Base-by-base conservation (phyloP, 2,113 vertebrate genomes). In the Gymnogyps californianus region DNA sequence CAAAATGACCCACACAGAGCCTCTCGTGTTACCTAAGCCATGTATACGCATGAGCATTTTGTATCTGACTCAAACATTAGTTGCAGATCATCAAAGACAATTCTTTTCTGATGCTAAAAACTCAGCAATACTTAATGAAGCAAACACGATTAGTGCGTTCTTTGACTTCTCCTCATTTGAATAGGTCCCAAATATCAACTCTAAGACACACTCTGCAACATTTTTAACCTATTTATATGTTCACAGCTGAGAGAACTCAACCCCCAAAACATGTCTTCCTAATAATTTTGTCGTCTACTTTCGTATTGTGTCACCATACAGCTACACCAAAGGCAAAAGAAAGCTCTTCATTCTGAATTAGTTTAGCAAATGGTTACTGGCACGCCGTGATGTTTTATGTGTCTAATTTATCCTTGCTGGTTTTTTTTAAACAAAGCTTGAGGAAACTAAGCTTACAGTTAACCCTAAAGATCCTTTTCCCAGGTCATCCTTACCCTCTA, bases 401-500 rank as follows among this genome's bases (percentile, higher is more conserved):
- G 28, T 55, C 51, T 47, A 32, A 55, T 42, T 84, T 67, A 34
- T 20, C 46, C 59, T 74, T 13, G 64, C 14, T 67, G 28, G 2
- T 34, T 1, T 13, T 47, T 44, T 67, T 38, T 12, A 61, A 83
- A 32, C 20, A 74, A 46, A 88, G 46, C 10, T 58, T 32, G 11
- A 77, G 42, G 71, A 58, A 51, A 46, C 31, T 4, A 42, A 82
- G 69, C 13, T 70, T 13, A 13, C 10, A 52, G 74, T 26, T 28
- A 75, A n/a, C 16, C 32, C 80, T 2, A 11, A 38, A 40, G 40
- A 11, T 18, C 32, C 64, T 55, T 11, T 14, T 2, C 2, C 0
- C 57, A 58, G 55, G 28, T 4, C 15, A 10, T 5, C 70, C 99
- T 98, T 83, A 99, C 99, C 99, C 99, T 93, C 98, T 98, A 10